Base-by-base conservation (phyloP, 92 coral and sea anemone species). In the Meandrina meandrites region DNA sequence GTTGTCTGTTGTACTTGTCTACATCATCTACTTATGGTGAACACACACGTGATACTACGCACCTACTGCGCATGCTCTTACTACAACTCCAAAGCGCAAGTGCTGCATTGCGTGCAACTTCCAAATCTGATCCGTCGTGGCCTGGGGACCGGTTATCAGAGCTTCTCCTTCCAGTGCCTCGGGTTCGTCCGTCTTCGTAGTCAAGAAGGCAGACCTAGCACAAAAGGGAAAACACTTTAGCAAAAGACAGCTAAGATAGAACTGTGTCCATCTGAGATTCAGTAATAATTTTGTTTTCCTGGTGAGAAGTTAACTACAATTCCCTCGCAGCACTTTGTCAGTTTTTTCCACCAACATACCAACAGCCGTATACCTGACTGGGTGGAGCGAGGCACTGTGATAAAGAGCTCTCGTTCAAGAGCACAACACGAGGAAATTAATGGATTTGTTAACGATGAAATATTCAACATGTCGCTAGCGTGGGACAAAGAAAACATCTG, bases 71-170 rank as follows among this genome's bases (percentile, higher is more conserved):
- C 84, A 87, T 90, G 85, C 95, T 95, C 71, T 92, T 95, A 66
- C 98, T 95, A 58, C 98, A 96, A 86, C 98, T 93, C 98, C 98
- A 96, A 81, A 96, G 87, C 6, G 98, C 98, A 21, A 94, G 92
- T 30, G 96, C 95, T 8, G 98, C 98, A 36, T 94, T 88, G 30
- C 92, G 96, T 18, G 96, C 93, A 5, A 96, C 98, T 50, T 91
- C 91, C 28, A 96, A 60, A 47, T 94, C 94, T 81, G 86, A 53
- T 16, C 77, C 86, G 22, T 74, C 75, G 13, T 87, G 83, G 60
- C 82, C 73, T 69, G 62, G 74, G 14, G 94, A 60, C 72, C 56
- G 75, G 54, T 78, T 32, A 21, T 31, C 86, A n/a, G 92, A 83
- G 13, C 81, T 84, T 42, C 81, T 80, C 73, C 62, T 62, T 60